Base-by-base conservation (phyloP, 2,113 vertebrate genomes). In the Lampris incognitus region DNA sequence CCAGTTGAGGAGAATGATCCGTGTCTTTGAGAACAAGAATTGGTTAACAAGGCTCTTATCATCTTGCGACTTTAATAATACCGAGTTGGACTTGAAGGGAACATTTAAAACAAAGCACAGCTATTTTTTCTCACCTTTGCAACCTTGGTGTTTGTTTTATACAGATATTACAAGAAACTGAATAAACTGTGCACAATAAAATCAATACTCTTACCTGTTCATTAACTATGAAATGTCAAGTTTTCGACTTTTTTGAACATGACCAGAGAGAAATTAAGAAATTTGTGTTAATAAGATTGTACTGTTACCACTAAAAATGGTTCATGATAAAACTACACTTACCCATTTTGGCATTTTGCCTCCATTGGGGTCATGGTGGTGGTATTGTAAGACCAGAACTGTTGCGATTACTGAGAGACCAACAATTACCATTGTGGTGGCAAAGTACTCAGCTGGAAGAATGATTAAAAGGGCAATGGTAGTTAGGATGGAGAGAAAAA, bases 331-430 rank as follows among this genome's bases (percentile, higher is more conserved):
- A 55, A 82, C 10, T 3, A 46, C 37, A 85, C 96, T 89, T 89
- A 99, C 97, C 98, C 97, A 99, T 89, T 97, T 98, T 9, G 98
- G 97, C 97, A 99, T 98, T 91, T 97, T 96, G 41, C 96, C 93
- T 38, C 97, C 98, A 9, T 97, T 94, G 0, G 98, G 97, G 81
- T 99, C 97, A 2, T 98, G 97, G 57, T 99, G 96, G 75, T 99
- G 97, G 84, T 96, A 98, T 69, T 97, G 96, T 13, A 99, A 91
- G 67, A 99, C 97, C 36, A 98, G 88, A 67, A 99, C 97, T 0
- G 97, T 99, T 66, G 97, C 96, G 0, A 98, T 96, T 40, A 99
- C 96, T 0, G 97, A 98, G 41, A 98, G 93, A 9, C 96, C 96
- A n/a, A 99, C 97, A 62, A 99, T 99, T 85, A 97, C 95, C 97